Evolutionary conservation across 2,888 invertebrate genomes (phyloP), one percentile per base, ranked within the genome.

Genomic region (Pantelozetes paolii): DNA sequence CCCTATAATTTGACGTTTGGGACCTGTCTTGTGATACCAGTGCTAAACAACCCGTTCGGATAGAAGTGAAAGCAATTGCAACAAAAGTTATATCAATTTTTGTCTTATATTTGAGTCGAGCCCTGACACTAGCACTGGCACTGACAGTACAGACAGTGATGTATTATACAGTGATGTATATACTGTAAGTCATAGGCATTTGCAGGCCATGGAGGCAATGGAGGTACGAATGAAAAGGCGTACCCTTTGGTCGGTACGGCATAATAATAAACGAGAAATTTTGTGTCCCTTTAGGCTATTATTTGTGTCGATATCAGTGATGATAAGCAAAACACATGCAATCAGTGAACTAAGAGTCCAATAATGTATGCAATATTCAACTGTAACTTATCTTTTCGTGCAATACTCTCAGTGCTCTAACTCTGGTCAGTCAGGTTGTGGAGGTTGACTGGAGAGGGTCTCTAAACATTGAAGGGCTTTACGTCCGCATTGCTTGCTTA

Each of bases 401-500:
- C n/a, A n/a, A n/a, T n/a, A 59, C 59, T 20, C 26, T 59, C 30
- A 59, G n/a, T 5, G 18, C 50, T 50, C 30, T 6, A 5, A 9
- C 59, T n/a, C 13, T 30, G 28, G 59, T 28, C 30, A 59, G 59
- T 59, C n/a, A 32, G 26, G 59, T 59, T 59, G 59, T 30, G 59
- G 59, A 30, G 59, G 59, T n/a, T 59, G 59, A 59, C 59, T 59
- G 20, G 11, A 59, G 30, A 32, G 50, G 59, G 59, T 15, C 18
- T 5, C 5, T 18, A 50, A 9, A 23, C 30, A 59, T 59, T 8
- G 15, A 59, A 59, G 11, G 59, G 59, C 59, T 57, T 57, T 57
- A 59, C n/a, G 59, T 59, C 59, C 59, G 59, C 59, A 59, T 59
- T 59, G 59, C 59, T 59, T 59, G 59, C 30, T 59, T 59, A 59